A percentile compares a stretch with the other conserved stretches of the same genome.
Conservation (phyloP, 2,113 vertebrate species). For the Mus musculus region GRCm39 chr16:71701501-71702000, state of each 20-base stretch:
- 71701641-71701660: not conserved
- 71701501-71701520: not conserved
- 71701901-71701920: not conserved
- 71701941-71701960: not conserved
- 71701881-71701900: rapidly evolving
- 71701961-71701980: not conserved
- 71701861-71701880: not conserved
- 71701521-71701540: not conserved
- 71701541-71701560: not conserved
- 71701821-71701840: not conserved
- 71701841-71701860: not conserved
- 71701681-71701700: not conserved
- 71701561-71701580: not conserved
- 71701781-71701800: not conserved
- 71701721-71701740: not conserved
- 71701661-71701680: not conserved
- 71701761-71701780: not conserved
- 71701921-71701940: not conserved
- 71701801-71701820: not conserved
- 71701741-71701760: not conserved
- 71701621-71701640: not conserved
- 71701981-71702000: not conserved
- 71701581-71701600: not conserved
- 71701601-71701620: not conserved
- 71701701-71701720: no score